Evolutionary conservation across 2,888 invertebrate species (phyloP).

Genomic region (Carpatolechia fugitivella): DNA sequence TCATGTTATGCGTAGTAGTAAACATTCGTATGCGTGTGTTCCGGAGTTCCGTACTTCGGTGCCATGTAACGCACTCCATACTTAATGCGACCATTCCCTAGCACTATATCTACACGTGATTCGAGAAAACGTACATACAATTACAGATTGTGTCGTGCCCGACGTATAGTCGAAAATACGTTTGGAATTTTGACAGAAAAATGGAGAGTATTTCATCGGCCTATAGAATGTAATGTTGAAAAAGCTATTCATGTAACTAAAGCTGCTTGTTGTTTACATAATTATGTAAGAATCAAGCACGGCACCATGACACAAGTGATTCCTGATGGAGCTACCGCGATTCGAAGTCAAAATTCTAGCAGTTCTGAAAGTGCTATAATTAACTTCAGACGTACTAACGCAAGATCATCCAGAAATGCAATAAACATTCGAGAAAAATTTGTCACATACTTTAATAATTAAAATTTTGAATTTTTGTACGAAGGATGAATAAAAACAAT

Average conservation of each 20-base stretch:
- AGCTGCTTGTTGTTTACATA: slow-evolving; percentile 18
- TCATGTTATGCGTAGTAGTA: too few species aligned
- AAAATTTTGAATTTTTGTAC: too few species aligned
- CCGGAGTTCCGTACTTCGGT: too few species aligned
- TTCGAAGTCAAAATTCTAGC: neutral
- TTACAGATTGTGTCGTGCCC: slow-evolving; percentile 19
- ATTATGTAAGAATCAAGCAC: slow-evolving; percentile 16
- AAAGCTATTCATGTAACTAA: slow-evolving; percentile 17
- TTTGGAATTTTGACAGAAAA: slow-evolving; percentile 21
- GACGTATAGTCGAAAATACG: slow-evolving; percentile 21
- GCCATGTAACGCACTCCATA: too few species aligned
- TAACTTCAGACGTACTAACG: neutral
- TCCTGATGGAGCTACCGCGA: too few species aligned
- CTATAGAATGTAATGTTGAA: slow-evolving; percentile 18
- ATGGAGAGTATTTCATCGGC: slow-evolving; percentile 17
- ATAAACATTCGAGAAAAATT: too few species aligned
- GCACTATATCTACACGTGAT: slow-evolving; percentile 4
- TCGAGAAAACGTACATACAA: slow-evolving; percentile 21
- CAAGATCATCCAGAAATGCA: too few species aligned
- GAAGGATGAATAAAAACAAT: too few species aligned
- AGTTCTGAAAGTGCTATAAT: neutral
- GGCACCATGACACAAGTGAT: neutral
- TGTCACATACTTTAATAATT: too few species aligned
- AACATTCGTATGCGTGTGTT: too few species aligned
- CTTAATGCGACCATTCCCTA: slow-evolving; percentile 18